These are phyloP conservation scores for Celastrina argiolus DNA, from an alignment of 2,888 invertebrate species.

Conservation along the genomic window DNA sequence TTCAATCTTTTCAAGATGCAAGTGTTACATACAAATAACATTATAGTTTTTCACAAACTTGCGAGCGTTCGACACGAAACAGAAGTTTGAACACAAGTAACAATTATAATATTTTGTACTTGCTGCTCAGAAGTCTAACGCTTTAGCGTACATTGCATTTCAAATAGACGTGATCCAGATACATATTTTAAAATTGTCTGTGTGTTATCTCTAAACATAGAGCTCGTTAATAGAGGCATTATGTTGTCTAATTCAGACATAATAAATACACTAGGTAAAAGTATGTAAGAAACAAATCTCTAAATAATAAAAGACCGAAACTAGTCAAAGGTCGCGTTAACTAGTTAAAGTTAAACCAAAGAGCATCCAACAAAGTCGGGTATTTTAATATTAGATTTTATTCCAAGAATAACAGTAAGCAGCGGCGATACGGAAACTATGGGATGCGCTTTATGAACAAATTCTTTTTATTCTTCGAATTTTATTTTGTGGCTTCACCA, in stretches of 20 bases:
- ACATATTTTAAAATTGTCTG: slow-evolving; percentile 12
- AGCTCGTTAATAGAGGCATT: background rate
- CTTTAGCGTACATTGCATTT: slow-evolving; percentile 4
- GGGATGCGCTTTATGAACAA: slow-evolving; percentile 17
- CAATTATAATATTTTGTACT: background rate
- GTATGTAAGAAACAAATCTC: too few species aligned
- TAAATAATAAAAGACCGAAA: background rate
- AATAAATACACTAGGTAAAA: too few species aligned
- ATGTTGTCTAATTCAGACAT: background rate
- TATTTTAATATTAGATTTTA: slow-evolving; percentile 47
- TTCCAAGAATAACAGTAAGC: slow-evolving; percentile 43
- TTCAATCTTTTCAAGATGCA: background rate
- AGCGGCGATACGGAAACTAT: slow-evolving; percentile 17
- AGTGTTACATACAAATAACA: background rate
- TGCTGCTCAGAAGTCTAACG: background rate
- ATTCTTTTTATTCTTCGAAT: background rate
- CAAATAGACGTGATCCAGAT: slow-evolving; percentile 23
- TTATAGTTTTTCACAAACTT: background rate
- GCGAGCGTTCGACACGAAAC: background rate
- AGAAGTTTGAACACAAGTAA: background rate
- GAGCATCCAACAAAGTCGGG: background rate
- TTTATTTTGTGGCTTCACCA: background rate
- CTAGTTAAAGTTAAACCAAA: background rate
- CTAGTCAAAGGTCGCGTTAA: background rate
- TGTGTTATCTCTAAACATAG: background rate